phyloP scores from a whole-genome alignment of 2,888 invertebrate species.

The Lissonota sp. region DNA sequence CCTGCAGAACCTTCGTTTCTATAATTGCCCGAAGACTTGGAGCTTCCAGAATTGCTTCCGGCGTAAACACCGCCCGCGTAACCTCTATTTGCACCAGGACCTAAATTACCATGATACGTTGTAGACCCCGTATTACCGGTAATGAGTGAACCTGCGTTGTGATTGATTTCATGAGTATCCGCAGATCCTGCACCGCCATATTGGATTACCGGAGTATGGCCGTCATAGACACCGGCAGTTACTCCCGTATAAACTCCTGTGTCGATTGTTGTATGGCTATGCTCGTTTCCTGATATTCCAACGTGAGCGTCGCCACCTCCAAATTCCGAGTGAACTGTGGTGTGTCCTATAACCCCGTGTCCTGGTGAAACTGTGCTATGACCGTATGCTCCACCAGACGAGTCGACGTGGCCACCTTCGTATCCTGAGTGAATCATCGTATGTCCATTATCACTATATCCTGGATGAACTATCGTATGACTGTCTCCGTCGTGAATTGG shows the following conservation, averaged over 20 bases:
- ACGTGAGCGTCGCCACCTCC: slow-evolving; percentile 14
- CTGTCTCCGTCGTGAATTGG: slow-evolving; percentile 29
- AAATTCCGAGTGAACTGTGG: slow-evolving; percentile 1
- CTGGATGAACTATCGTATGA: slow-evolving; percentile 28
- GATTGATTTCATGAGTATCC: slow-evolving; percentile 25
- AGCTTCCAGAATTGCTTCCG: slow-evolving; percentile 11
- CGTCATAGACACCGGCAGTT: slow-evolving; percentile 36
- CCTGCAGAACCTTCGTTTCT: slow-evolving; percentile 4
- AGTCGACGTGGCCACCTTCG: slow-evolving; percentile 31
- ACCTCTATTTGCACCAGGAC: slow-evolving; percentile 36
- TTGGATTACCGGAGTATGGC: slow-evolving; percentile 23
- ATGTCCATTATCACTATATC: background rate
- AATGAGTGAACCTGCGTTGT: slow-evolving; percentile 8
- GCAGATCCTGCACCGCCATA: slow-evolving; percentile 40
- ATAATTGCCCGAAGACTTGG: background rate
- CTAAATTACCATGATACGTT: slow-evolving; percentile 41
- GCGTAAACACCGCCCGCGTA: slow-evolving; percentile 17
- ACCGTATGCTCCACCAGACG: slow-evolving; percentile 11
- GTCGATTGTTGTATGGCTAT: slow-evolving; percentile 32
- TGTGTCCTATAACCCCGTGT: background rate
- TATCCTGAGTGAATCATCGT: slow-evolving; percentile 11
- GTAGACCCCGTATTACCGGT: slow-evolving; percentile 41
- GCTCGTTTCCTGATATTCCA: slow-evolving; percentile 25
- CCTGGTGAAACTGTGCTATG: slow-evolving; percentile 1
- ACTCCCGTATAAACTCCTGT: slow-evolving; percentile 40